Base-by-base conservation (phyloP, 1,140 invertebrate genomes). In the Sweltsa coloradensis region DNA sequence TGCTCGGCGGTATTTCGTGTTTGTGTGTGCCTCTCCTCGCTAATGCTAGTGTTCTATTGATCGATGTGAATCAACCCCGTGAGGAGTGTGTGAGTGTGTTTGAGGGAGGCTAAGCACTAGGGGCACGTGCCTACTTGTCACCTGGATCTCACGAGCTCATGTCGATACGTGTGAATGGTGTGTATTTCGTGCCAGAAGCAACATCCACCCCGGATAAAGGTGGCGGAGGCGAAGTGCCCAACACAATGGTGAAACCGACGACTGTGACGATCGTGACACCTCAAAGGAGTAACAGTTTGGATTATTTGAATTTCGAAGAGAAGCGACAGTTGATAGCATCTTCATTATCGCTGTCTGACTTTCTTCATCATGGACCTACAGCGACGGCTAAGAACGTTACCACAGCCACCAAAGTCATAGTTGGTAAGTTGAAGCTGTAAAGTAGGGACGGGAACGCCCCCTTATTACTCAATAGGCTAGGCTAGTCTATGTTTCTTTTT, bases 251-350 rank as follows among this genome's bases (percentile, higher is more conserved):
- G 2, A 26, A 25, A 13, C 24, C 19, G 14, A 22, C 56, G 3
- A 45, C 51, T 42, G 54, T 57, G 9, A 51, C 56, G 67, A 52
- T 74, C 6, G 74, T 78, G 13, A 71, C 71, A 3, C 79, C 81
- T 5, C 81, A 83, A 56, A 68, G 85, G 52, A 87, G 85, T 65
- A 86, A 81, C 60, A 88, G 84, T 55, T 72, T 90, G 68, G 88
- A 91, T 68, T 86, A 85, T 65, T 73, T 90, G 22, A 89, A 90
- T 66, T 92, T 90, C 60, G 85, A 90, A 64, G 87, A 92, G 69
- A 89, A 89, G 65, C 70, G 86, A 49, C 83, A 89, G 67, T 70
- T 90, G 52, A 90, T 92, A 47, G 87, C 87, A 5, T 89, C 85
- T 37, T 86, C 85, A 23, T 63, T 90, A 54, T 89, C 85, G 34